A percentile compares a stretch with the other conserved stretches of the same genome.
Evolutionary conservation across 2,113 vertebrate species (phyloP).

Genomic region (Protobothrops mucrosquamatus): DNA sequence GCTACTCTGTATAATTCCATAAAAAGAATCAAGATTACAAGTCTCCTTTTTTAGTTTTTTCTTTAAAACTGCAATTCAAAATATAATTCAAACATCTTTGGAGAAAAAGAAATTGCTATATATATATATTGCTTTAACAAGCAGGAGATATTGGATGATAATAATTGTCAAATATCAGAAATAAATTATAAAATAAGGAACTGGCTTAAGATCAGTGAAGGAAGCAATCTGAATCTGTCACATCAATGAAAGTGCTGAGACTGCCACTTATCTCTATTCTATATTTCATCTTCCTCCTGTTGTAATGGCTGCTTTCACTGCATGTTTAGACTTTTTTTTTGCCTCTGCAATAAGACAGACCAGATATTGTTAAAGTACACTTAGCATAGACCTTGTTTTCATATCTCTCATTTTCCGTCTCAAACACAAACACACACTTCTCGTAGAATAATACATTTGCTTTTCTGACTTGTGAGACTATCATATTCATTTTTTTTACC

Average conservation of each 20-base stretch:
- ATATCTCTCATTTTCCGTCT: background rate
- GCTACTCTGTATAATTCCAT: background rate
- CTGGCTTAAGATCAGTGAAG: background rate
- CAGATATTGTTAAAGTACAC: background rate
- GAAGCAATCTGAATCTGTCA: background rate
- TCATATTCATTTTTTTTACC: background rate
- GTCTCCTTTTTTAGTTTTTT: background rate
- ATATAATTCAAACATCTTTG: background rate
- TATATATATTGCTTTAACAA: background rate
- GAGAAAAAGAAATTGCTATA: background rate
- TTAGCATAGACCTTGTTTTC: background rate
- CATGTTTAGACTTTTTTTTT: background rate
- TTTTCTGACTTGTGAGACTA: background rate
- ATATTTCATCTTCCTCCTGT: background rate
- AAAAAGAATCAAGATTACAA: background rate
- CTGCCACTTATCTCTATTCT: background rate
- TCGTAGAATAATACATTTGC: too few relatives aligned
- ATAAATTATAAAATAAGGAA: background rate
- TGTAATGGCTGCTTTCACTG: background rate
- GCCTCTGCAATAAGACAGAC: background rate
- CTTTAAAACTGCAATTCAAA: background rate
- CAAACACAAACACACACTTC: background rate
- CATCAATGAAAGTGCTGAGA: background rate
- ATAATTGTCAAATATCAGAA: background rate
- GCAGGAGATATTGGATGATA: background rate